Base-by-base conservation (phyloP, 1,140 invertebrate genomes). In the Drosophila dunni region DNA sequence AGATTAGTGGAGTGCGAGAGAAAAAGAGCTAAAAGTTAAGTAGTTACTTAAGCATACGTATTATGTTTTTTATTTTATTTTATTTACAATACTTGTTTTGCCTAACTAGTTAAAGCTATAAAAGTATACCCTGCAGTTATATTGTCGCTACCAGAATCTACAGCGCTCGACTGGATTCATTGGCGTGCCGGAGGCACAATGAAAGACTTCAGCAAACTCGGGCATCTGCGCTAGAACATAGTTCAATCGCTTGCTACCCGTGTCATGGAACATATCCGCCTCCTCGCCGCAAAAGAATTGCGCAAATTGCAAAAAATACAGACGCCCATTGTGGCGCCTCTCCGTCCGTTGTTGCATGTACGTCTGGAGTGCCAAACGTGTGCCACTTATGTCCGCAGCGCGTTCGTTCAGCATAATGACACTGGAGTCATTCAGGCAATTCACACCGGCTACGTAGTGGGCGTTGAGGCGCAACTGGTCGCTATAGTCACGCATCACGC, bases 81-180 rank as follows among this genome's bases (percentile, higher is more conserved):
- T 86, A 86, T 86, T 88, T 71, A 77, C 71, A 86, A 88, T 86
- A 86, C 82, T 86, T 86, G 72, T 38, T 4, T 40, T 65, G 75
- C 64, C 54, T 66, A 76, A 51, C 72, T 88, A 77, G 62, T 83
- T 79, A 84, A 83, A 83, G 81, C 76, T 82, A 78, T 75, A 75
- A 71, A 34, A 29, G 69, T 57, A 36, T 13, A 42, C 40, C 11
- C 40, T 60, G 29, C 9, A 4, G 15, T 11, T 34, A 13, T 29
- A 13, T 29, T 51, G 10, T 1, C 15, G 45, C 77, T 94, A 98
- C 97, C 97, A 98, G 56, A 97, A 95, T 11, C 93, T 94, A 91
- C 97, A 98, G 91, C 98, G 97, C 54, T 95, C 94, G 7, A 88
- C 62, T 0, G 97, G 97, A 93, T 97, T 97, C 97, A 98, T 97